phyloP scores from a whole-genome alignment of 2,797 vertebrate genomes.

The Typhlichthys subterraneus region DNA sequence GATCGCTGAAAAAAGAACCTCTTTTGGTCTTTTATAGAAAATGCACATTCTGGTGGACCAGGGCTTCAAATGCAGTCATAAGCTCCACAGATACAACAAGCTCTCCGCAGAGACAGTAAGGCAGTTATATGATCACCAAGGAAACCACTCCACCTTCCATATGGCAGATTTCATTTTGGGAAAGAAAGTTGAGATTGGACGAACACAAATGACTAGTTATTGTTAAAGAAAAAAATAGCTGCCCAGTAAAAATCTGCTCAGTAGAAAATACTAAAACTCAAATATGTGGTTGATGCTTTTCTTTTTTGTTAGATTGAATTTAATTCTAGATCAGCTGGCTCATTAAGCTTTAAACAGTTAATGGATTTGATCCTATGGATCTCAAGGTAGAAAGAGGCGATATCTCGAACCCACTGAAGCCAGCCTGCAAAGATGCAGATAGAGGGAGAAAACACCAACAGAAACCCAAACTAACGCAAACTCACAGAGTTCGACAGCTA shows the following conservation, averaged over 20 bases:
- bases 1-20: conserved; percentile 84
- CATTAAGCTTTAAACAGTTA: conserved; percentile 88
- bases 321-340: conserved; percentile 74
- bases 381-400: conserved; percentile 89
- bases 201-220: conserved; percentile 44
- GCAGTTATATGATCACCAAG: conserved; percentile 77
- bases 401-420: conserved; percentile 91
- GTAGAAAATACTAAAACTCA: conserved; percentile 63
- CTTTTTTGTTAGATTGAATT: conserved; percentile 56
- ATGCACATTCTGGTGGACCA: conserved; percentile 77
- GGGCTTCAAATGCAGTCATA: conserved; percentile 70
- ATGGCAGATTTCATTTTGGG: conserved; percentile 71
- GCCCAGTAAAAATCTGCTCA: conserved; percentile 77
- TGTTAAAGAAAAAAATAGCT: conserved; percentile 81
- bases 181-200: too few relatives aligned
- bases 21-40: conserved; percentile 77
- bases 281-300: conserved; percentile 40
- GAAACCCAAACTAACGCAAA: conserved; percentile 85
- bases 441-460: conserved; percentile 46
- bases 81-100: conserved; percentile 76
- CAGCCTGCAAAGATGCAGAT: conserved; percentile 67
- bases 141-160: conserved; percentile 72
- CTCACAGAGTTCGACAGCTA: conserved; percentile 99
- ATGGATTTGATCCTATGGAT: conserved; percentile 86
- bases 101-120: conserved; percentile 79